Evolutionary conservation across 2,113 vertebrate species (phyloP).

Genomic region (Gavialis gangeticus): DNA sequence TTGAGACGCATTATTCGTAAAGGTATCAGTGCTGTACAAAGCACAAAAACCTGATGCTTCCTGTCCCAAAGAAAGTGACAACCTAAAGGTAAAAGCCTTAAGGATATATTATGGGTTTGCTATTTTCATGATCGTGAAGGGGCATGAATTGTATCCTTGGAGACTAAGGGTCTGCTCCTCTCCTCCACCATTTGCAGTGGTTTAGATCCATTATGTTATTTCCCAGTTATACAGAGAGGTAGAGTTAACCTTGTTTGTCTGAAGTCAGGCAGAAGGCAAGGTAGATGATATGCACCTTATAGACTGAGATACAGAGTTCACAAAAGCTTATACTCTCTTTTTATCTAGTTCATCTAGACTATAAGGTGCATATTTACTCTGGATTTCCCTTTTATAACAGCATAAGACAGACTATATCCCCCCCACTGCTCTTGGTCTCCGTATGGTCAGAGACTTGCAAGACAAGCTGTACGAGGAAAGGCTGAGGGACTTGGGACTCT

Average conservation of each 20-base stretch:
- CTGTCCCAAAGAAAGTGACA: too few species aligned
- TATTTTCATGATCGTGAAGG: not conserved
- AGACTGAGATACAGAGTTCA: too few species aligned
- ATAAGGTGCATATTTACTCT: not conserved
- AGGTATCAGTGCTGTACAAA: not conserved
- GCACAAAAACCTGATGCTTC: not conserved
- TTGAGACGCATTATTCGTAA: not conserved
- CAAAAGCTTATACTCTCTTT: too few species aligned
- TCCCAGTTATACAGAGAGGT: too few species aligned
- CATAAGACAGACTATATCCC: not conserved
- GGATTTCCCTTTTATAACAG: not conserved
- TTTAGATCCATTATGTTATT: not conserved
- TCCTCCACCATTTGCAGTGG: not conserved
- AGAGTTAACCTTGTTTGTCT: too few species aligned
- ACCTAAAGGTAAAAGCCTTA: not conserved
- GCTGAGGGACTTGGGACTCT: too few species aligned
- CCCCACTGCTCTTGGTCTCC: too few species aligned
- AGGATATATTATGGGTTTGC: not conserved
- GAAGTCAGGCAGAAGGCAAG: too few species aligned
- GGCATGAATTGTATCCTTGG: not conserved
- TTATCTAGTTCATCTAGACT: too few species aligned
- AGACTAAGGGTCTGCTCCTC: not conserved
- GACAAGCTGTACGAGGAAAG: not conserved
- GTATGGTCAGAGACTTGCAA: not conserved
- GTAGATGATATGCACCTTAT: too few species aligned